Evolutionary conservation across 2,113 vertebrate genomes (phyloP).

Genomic region (Ia io): DNA sequence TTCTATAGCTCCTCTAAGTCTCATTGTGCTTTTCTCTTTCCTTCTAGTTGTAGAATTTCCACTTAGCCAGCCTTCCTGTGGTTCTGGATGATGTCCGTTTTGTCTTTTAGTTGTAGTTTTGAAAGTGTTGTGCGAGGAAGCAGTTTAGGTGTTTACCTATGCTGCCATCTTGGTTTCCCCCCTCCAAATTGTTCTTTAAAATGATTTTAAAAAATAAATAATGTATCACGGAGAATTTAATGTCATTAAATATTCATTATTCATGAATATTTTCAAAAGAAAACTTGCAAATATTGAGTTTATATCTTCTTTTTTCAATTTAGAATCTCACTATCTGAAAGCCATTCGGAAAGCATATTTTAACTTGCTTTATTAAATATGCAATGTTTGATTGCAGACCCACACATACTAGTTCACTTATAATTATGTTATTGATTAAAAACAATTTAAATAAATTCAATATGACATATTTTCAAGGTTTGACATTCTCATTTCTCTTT

Average conservation of each 20-base stretch:
- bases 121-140: no score
- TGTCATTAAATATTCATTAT: neutral
- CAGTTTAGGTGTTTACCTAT: no score
- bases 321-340: neutral
- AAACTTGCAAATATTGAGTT: slow-evolving; percentile 40
- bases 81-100: no score
- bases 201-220: neutral
- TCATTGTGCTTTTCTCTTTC: no score
- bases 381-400: neutral
- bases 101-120: no score
- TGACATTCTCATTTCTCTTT: slow-evolving; percentile 19
- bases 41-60: no score
- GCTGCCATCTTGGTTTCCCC: no score
- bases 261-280: slow-evolving; percentile 12
- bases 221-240: neutral
- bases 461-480: neutral
- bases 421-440: slow-evolving; percentile 26
- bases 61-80: no score
- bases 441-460: neutral
- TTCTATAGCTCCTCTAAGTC: no score
- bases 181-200: neutral
- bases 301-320: neutral
- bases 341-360: neutral
- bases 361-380: slow-evolving; percentile 7
- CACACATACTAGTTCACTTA: neutral